Evolutionary conservation across 2,888 invertebrate species (phyloP), one percentile per base, ranked within the genome.

Genomic region (Adelognathus sp.): DNA sequence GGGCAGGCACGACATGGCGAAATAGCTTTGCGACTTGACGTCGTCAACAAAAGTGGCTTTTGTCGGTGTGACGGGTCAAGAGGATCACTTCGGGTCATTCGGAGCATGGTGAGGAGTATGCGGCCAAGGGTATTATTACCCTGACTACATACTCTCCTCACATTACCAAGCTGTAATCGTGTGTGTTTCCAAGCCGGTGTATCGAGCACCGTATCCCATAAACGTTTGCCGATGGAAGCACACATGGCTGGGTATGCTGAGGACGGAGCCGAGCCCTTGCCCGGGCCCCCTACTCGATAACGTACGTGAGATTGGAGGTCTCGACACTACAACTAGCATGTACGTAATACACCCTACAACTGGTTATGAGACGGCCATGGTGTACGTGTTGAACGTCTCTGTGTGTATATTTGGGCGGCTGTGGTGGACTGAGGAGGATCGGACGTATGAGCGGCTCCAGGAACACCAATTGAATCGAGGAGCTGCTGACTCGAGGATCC

Each of bases 401-500:
- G 33, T 61, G 41, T 54, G 31, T 72, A 36, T 61, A 36, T 70
- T 33, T 70, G 60, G 33, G 16, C 50, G 31, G 11, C 16, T 31
- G 11, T 16, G 64, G 39, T 16, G 24, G 67, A 14, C 11, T 29
- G 56, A 11, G 21, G 58, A n/a, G 60, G 46, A 36, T 70, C 31
- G 44, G 58, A 27, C 27, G 27, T 36, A 63, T 41, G 41, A 41
- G 72, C 46, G 44, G 72, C 31, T 64, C 36, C 33, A 64, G 56
- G 56, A 56, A 64, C 64, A 61, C 60, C 72, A 76, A 78, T 80
- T 78, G 74, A 74, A 77, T 78, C 67, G 74, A 70, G 56, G 46
- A 73, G 63, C 63, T 60, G 80, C 80, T 78, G 80, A 80, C 80
- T 74, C 60, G 44, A 67, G 77, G 74, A 75, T 78, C 77, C 58